Conservation (phyloP, 1,140 invertebrate genomes). For the Drosophila repleta region DNA sequence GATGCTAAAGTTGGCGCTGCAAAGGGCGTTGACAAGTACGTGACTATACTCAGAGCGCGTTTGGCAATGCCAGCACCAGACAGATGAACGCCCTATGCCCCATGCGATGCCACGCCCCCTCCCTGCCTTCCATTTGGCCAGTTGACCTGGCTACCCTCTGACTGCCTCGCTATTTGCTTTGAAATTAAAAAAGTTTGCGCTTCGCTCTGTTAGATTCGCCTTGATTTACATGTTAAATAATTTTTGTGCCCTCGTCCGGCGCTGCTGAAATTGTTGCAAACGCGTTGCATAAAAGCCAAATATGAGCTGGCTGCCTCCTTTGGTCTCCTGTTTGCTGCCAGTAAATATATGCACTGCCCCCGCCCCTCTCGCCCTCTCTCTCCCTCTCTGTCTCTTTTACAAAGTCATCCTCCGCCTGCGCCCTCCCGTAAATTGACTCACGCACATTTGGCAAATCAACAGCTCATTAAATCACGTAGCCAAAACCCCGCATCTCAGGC, state of each 20-base stretch:
- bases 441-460: constrained; percentile 63
- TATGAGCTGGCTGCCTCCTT: constrained; percentile 46
- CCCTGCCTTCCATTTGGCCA: constrained; percentile 19
- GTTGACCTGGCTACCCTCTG: constrained; percentile 19
- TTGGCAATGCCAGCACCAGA: constrained; percentile 47
- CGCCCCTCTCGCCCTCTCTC: background rate
- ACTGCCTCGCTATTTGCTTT: constrained; percentile 67
- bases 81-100: background rate
- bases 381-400: background rate
- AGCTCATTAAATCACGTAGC: constrained; percentile 69
- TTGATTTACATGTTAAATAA: constrained; percentile 82
- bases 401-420: background rate
- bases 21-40: constrained; percentile 68
- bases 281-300: constrained; percentile 70
- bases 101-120: background rate
- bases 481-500: constrained; percentile 10
- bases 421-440: constrained; percentile 40
- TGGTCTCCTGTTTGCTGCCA: constrained; percentile 30
- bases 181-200: constrained; percentile 80
- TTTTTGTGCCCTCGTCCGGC: constrained; percentile 48
- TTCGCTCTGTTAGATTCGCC: constrained; percentile 71
- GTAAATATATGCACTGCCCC: constrained; percentile 63
- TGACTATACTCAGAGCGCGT: constrained; percentile 77
- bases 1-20: constrained; percentile 26
- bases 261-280: constrained; percentile 62